phyloP scores from a whole-genome alignment of 2,888 invertebrate species.

The Erebia epiphron region DNA sequence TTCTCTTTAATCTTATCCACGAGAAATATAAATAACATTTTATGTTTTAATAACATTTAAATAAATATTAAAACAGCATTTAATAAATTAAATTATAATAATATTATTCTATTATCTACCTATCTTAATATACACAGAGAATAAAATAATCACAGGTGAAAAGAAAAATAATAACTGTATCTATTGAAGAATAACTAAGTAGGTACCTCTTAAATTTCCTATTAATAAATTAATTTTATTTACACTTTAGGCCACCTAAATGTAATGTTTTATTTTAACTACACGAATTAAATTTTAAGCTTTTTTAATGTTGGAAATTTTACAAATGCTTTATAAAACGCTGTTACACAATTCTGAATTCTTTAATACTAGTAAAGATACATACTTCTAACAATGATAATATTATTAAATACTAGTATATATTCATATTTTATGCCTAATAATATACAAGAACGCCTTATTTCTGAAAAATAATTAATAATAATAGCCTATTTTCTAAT shows the following conservation, averaged over 20 bases:
- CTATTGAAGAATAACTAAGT: conserved; percentile 17
- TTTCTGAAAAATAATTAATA: not conserved
- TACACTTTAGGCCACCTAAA: conserved; percentile 39
- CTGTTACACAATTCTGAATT: not conserved
- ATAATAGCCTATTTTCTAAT: not conserved
- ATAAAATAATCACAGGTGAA: conserved; percentile 13
- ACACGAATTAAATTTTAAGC: not conserved
- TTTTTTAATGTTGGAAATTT: not conserved
- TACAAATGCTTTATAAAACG: conserved; percentile 1
- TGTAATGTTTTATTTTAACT: conserved; percentile 16
- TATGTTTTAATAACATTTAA: conserved; percentile 43
- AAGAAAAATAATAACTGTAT: too few species aligned
- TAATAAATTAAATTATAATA: conserved; percentile 5
- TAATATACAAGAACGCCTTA: not conserved
- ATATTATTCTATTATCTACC: conserved; percentile 10
- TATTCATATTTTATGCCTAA: not conserved
- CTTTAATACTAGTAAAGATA: not conserved
- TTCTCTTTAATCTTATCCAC: conserved; percentile 61
- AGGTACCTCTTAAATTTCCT: conserved; percentile 3
- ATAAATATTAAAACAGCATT: conserved; percentile 26
- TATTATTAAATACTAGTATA: not conserved
- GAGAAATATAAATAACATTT: conserved; percentile 58
- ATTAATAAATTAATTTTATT: conserved; percentile 28
- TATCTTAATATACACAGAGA: conserved; percentile 7
- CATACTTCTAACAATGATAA: not conserved